A percentile compares a stretch with the other conserved stretches of the same genome.
phyloP scores from a whole-genome alignment of 2,113 vertebrate species.

The Protobothrops mucrosquamatus region DNA sequence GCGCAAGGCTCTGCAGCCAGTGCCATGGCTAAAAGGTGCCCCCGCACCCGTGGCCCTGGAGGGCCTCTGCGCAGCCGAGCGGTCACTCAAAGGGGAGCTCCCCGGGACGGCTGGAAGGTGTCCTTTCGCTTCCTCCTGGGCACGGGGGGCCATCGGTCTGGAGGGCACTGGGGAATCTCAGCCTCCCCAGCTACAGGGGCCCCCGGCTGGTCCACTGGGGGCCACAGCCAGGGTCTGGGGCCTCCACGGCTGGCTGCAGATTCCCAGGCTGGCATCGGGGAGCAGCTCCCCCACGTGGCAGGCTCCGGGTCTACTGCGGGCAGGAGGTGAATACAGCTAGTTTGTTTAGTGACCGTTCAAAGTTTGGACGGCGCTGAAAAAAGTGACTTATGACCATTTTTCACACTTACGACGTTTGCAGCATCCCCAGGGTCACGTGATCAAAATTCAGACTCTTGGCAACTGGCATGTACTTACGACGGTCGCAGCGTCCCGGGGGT shows the following conservation, averaged over 20 bases:
- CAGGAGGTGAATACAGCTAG: not conserved
- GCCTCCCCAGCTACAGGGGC: not conserved
- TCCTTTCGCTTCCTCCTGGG: not conserved
- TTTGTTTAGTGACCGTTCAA: too few relatives aligned
- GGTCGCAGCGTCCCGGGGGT: not conserved
- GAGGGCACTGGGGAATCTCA: too few relatives aligned
- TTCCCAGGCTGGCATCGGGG: not conserved
- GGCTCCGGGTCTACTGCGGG: not conserved
- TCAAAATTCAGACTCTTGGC: not conserved
- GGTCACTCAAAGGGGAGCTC: not conserved
- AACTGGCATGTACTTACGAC: not conserved
- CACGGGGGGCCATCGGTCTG: too few relatives aligned
- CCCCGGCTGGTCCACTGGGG: too few relatives aligned
- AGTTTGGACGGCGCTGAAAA: too few relatives aligned
- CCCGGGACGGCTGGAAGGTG: not conserved
- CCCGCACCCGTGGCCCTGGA: not conserved
- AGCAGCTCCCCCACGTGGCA: not conserved
- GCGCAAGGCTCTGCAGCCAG: not conserved
- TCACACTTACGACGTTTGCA: too few relatives aligned
- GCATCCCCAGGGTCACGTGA: not conserved
- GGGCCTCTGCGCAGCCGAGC: not conserved
- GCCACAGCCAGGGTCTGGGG: too few relatives aligned
- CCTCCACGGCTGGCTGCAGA: too few relatives aligned
- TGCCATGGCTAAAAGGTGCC: not conserved
- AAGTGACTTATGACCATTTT: too few relatives aligned